A percentile compares a stretch with the other conserved stretches of the same genome.
phyloP scores from a whole-genome alignment of 2,797 vertebrate species.

The Enteromius thamalakanensis region DNA sequence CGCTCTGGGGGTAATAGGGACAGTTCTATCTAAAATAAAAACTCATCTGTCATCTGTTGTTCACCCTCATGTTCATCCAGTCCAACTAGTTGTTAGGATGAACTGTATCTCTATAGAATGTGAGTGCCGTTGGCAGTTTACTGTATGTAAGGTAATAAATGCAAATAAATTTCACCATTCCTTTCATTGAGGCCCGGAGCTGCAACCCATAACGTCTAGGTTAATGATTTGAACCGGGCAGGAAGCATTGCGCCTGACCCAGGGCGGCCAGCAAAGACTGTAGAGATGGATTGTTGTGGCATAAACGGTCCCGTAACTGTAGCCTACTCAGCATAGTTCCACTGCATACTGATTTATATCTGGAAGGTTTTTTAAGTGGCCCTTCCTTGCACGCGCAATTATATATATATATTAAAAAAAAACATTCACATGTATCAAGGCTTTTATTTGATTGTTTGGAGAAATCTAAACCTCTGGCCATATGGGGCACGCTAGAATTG shows the following conservation, averaged over 20 bases:
- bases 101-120: background rate
- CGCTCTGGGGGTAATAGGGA: background rate
- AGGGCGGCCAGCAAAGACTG: background rate
- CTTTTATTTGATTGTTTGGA: slow-evolving; percentile 78
- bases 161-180: background rate
- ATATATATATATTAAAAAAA: background rate
- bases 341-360: slow-evolving; percentile 28
- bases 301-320: background rate
- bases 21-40: background rate
- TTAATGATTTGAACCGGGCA: slow-evolving; percentile 17
- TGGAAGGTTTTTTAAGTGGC: background rate
- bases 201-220: slow-evolving; percentile 43
- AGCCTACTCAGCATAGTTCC: slow-evolving; percentile 5
- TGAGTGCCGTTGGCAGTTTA: background rate
- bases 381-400: background rate
- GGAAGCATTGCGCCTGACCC: slow-evolving; percentile 19
- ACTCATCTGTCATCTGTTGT: background rate
- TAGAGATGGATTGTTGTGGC: slow-evolving; percentile 27
- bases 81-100: background rate
- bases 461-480: slow-evolving; percentile 71
- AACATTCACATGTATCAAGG: slow-evolving; percentile 61
- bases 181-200: slow-evolving; percentile 55
- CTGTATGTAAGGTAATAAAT: background rate
- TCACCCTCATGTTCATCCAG: background rate
- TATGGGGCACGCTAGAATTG: slow-evolving; percentile 72